Conservation (phyloP, 2,113 vertebrate genomes). For the Pituophis catenifer region DNA sequence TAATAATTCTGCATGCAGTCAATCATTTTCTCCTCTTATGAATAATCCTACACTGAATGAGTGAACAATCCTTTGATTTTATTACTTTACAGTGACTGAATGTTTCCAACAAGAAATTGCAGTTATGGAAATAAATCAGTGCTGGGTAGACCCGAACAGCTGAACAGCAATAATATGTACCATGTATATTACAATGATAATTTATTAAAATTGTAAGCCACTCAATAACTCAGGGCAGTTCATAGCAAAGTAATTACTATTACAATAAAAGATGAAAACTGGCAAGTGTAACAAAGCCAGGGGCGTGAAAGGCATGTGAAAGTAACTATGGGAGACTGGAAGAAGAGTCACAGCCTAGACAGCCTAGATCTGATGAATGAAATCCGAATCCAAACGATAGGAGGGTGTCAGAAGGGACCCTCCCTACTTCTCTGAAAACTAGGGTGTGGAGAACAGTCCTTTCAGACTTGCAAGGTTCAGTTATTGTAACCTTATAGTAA, state of each 20-base stretch:
- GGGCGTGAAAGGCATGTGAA: not conserved
- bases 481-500: not conserved
- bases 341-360: not conserved
- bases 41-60: not conserved
- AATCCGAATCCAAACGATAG: not conserved
- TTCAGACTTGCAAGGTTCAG: not conserved
- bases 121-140: not conserved
- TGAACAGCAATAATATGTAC: not conserved
- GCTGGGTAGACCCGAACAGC: not conserved
- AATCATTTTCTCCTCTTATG: not conserved
- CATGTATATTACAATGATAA: not conserved
- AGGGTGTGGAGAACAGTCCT: fast-evolving
- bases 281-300: not conserved
- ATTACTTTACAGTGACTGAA: not conserved
- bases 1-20: not conserved
- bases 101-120: not conserved
- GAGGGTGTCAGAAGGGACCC: not conserved
- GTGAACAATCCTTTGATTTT: not conserved
- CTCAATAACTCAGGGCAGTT: not conserved
- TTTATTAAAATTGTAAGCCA: not conserved
- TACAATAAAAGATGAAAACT: not conserved
- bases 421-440: not conserved
- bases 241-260: not conserved
- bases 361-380: not conserved
- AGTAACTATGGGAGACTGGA: not conserved